Evolutionary conservation across 2,797 vertebrate genomes (phyloP).

Genomic region (Botia kubotai): DNA sequence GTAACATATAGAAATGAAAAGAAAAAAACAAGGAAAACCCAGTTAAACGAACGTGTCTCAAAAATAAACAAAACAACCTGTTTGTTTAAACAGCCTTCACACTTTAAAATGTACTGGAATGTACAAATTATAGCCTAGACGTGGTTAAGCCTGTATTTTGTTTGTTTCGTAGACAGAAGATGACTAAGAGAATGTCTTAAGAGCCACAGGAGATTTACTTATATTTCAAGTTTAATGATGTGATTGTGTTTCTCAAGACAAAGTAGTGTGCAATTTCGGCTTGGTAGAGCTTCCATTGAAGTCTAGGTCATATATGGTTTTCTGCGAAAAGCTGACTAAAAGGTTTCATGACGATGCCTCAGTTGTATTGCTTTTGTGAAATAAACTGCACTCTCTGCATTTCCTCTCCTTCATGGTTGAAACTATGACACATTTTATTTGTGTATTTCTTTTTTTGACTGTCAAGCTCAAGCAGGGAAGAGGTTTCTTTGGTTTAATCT

Average conservation of each 20-base stretch:
- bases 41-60: background rate
- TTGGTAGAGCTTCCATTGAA: background rate
- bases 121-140: background rate
- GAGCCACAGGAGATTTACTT: background rate
- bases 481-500: background rate
- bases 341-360: background rate
- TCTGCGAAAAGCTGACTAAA: background rate
- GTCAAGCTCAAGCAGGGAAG: background rate
- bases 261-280: slow-evolving; percentile 24
- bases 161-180: slow-evolving; percentile 25
- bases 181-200: background rate
- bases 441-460: background rate
- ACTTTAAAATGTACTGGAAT: background rate
- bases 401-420: background rate
- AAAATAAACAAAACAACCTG: background rate
- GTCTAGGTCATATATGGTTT: background rate
- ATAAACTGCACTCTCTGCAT: slow-evolving; percentile 4
- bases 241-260: background rate
- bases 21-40: background rate
- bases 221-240: slow-evolving; percentile 25
- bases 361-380: background rate
- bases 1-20: background rate
- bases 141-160: slow-evolving; percentile 17
- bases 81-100: background rate
- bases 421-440: background rate